Base-by-base conservation (phyloP, 1,140 invertebrate species). In the Drosophila ogumai region DNA sequence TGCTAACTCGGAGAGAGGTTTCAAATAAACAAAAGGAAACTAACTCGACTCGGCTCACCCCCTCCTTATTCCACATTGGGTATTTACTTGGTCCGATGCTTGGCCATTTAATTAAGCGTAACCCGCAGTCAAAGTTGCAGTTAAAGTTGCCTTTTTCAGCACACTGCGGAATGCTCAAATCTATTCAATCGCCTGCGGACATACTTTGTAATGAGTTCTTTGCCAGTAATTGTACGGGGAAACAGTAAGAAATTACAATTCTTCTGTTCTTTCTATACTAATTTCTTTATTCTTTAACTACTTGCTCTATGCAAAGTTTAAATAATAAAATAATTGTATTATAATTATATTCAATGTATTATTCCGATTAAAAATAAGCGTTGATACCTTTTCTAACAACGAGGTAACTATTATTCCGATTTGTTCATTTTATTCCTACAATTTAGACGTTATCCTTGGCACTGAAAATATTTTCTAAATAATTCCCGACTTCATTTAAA, bases 51-150 rank as follows among this genome's bases (percentile, higher is more conserved):
- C 9, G 47, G 9, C 44, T 55, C 6, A 25, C 34, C 19, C 40
- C 17, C 44, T n/a, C 13, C 10, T 17, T 6, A 13, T 13, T 32
- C 19, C 43, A 32, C 68, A 67, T n/a, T 65, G 55, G 61, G 61
- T 68, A 82, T 81, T 80, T 73, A 68, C 68, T 82, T 82, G 75
- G 78, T 60, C 64, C 67, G 75, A 72, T 84, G 75, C 69, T 84
- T 84, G 78, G 77, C 56, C 77, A 81, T 90, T 88, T 90, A 88
- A 88, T 88, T 90, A 88, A 90, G 85, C 85, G 85, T 84, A 47
- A 61, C 65, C 44, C 75, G 19, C 66, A 68, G 46, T 66, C 76
- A 77, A 90, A 90, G 85, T 82, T 87, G 80, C 80, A 84, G 64
- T 81, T 71, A 78, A 76, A 79, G 72, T 79, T 82, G 69, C 65